Evolutionary conservation across 2,797 vertebrate species (phyloP).

Genomic region (Trichosurus vulpecula): DNA sequence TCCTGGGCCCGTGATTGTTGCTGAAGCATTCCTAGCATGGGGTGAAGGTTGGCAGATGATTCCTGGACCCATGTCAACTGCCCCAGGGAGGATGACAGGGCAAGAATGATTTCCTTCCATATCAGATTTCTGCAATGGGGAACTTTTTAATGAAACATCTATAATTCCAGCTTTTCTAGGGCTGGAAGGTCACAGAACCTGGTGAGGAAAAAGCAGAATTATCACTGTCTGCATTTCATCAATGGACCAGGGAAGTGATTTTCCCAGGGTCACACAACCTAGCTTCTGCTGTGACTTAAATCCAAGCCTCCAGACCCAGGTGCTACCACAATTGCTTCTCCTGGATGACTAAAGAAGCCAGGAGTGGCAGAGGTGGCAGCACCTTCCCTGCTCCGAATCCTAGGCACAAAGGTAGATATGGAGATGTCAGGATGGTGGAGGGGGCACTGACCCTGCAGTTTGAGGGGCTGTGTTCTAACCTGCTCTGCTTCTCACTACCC

Average conservation of each 20-base stretch:
- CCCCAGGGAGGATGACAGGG: constrained; percentile 39
- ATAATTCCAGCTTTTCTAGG: background rate
- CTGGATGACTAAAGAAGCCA: background rate
- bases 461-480: background rate
- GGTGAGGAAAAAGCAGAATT: background rate
- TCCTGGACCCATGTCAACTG: constrained; percentile 52
- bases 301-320: background rate
- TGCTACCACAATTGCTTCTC: background rate
- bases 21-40: constrained; percentile 71
- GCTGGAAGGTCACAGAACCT: background rate
- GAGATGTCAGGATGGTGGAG: background rate
- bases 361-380: background rate
- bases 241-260: background rate
- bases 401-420: background rate
- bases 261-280: background rate
- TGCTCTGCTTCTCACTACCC: background rate
- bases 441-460: background rate
- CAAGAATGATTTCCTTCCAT: background rate
- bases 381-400: background rate
- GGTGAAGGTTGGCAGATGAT: constrained; percentile 58
- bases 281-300: background rate
- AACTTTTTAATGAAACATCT: background rate
- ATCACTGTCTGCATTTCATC: background rate
- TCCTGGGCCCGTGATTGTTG: constrained; percentile 68
- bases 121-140: constrained; percentile 1